These are phyloP conservation scores for Acronicta aceris DNA, from an alignment of 2,888 invertebrate genomes.

Conservation along the genomic window DNA sequence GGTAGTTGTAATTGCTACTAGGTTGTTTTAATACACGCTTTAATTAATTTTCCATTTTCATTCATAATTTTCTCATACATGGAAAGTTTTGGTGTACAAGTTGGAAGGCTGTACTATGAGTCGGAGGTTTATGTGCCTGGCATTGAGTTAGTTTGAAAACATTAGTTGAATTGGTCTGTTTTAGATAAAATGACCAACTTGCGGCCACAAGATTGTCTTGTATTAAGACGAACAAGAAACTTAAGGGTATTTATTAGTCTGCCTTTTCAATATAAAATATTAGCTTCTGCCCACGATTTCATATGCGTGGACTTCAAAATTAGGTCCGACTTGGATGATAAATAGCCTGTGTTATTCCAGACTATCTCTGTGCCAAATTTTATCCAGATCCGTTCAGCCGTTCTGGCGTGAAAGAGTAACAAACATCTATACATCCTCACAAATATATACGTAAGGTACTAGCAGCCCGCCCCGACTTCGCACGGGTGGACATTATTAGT, in stretches of 20 bases:
- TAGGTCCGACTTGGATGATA: no score
- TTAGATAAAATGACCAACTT: constrained; percentile 5
- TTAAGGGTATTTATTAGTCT: not conserved
- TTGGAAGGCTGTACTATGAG: constrained; percentile 27
- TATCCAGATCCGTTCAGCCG: no score
- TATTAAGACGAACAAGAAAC: constrained; percentile 1
- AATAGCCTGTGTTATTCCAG: no score
- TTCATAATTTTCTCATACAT: constrained; percentile 30
- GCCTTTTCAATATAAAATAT: not conserved
- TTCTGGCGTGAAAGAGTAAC: no score
- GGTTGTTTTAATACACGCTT: constrained; percentile 42
- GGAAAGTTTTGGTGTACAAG: constrained; percentile 31
- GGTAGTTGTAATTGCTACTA: constrained; percentile 43
- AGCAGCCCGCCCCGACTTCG: no score
- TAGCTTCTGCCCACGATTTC: no score
- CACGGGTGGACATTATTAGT: no score
- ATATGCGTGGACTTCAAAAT: no score
- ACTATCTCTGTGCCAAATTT: no score
- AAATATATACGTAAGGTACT: no score
- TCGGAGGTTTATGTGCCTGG: constrained; percentile 40
- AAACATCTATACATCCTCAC: no score
- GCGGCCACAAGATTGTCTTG: constrained; percentile 15
- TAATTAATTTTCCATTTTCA: constrained; percentile 45
- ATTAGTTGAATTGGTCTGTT: constrained; percentile 21
- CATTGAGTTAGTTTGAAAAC: constrained; percentile 20